Percentiles rank a stretch among this genome's conserved stretches.
Conservation (phyloP, 2,797 vertebrate genomes). For the Orientallactaga sibirica region DNA sequence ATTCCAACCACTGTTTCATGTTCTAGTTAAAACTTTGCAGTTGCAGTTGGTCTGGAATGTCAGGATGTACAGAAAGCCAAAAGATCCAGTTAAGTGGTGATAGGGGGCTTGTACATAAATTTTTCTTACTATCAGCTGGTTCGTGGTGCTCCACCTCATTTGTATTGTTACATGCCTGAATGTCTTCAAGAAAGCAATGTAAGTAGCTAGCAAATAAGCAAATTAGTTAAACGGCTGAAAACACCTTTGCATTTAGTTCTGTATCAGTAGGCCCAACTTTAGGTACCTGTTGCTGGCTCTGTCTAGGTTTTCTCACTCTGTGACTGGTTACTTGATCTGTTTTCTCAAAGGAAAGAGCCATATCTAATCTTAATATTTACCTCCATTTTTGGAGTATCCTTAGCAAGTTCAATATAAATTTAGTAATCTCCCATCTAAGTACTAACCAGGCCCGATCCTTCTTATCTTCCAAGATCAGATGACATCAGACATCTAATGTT, state of each 20-base stretch:
- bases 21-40: neutral
- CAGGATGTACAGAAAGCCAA: neutral
- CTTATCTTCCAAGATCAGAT: too few species aligned
- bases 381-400: slow-evolving; percentile 41
- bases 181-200: slow-evolving; percentile 14
- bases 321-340: neutral
- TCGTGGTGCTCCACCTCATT: neutral
- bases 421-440: too few species aligned
- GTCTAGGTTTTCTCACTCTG: neutral
- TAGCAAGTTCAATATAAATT: neutral
- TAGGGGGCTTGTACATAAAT: neutral
- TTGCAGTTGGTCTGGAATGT: neutral
- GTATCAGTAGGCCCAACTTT: neutral
- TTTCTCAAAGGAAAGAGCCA: neutral
- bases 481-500: too few species aligned
- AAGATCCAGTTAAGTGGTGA: neutral
- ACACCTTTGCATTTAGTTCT: neutral
- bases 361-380: neutral
- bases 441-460: too few species aligned
- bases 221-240: neutral
- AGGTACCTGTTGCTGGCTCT: neutral
- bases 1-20: fast-evolving
- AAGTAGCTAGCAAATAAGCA: neutral
- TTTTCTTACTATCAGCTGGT: neutral
- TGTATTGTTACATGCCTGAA: neutral